Base-by-base conservation (phyloP, 2,797 vertebrate species). In the Nannoperca australis region DNA sequence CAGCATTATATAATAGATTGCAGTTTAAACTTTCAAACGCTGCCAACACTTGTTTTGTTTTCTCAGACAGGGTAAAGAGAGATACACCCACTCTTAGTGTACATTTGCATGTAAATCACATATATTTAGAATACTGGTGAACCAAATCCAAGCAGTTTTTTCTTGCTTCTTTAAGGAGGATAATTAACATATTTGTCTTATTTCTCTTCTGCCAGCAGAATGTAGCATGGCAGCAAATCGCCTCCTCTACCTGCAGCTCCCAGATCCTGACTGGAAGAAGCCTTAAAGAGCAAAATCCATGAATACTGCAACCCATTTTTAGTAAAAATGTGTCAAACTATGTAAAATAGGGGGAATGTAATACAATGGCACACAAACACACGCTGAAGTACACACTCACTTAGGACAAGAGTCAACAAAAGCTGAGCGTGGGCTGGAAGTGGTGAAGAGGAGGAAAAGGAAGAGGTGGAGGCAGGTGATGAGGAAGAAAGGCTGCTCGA, bases 331-430 rank as follows among this genome's bases (percentile, higher is more conserved):
- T 73, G 54, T 81, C 70, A 79, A 81, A 55, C 73, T 36, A 69
- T 68, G 50, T 53, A 55, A 65, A 77, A 56, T 30, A 12, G 72
- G 65, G 50, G 7, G 27, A 70, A 79, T 84, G 68, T 71, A 32
- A 87, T 80, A 76, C 81, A 79, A 75, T 47, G 56, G 49, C 88
- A 78, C 76, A 81, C 71, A 87, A 60, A 73, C 79, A 73, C 81
- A 62, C 24, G 9, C 79, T 79, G 53, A 54, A 42, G 76, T 59
- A 83, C 87, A 81, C 88, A 84, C 86, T 89, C 82, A 84, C 87
- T 90, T 66, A 86, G 89, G 89, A 84, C 85, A 76, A 85, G 83
- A 89, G 88, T 88, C 84, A 84, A 87, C 78, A 89, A 89, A 86
- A 89, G 89, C 86, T 51, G 81, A 87, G 88, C 49, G 85, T 89